Conservation (phyloP, 2,888 invertebrate species). For the Alsophila aescularia region DNA sequence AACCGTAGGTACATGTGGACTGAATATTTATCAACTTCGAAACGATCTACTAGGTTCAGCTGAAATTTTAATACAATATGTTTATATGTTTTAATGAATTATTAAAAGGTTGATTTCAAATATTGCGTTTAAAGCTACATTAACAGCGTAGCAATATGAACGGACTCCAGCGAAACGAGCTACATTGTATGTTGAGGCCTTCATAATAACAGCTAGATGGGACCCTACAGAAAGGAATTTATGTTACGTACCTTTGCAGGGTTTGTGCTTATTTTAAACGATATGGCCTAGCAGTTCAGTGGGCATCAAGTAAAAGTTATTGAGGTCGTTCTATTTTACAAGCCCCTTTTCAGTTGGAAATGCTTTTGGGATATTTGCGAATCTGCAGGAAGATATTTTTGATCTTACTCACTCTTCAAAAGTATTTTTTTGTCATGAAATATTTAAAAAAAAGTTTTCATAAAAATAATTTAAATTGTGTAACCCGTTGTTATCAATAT, state of each 20-base stretch:
- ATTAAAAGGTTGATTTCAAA: too few relatives aligned
- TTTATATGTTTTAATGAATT: too few relatives aligned
- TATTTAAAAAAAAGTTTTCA: too few relatives aligned
- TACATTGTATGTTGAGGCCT: constrained; percentile 31
- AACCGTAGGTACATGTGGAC: too few relatives aligned
- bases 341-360: constrained; percentile 18
- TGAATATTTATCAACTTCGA: too few relatives aligned
- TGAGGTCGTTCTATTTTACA: constrained; percentile 28
- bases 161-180: constrained; percentile 25
- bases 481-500: too few relatives aligned
- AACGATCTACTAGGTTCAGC: too few relatives aligned
- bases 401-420: neutral
- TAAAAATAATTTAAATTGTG: too few relatives aligned
- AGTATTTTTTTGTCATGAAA: too few relatives aligned
- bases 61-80: too few relatives aligned
- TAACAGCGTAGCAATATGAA: constrained; percentile 9
- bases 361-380: constrained; percentile 10
- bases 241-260: constrained; percentile 45
- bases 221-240: constrained; percentile 48
- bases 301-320: constrained; percentile 27
- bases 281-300: constrained; percentile 26
- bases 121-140: constrained; percentile 1
- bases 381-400: neutral
- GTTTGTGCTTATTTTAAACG: constrained; percentile 39
- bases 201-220: constrained; percentile 34